Conservation (phyloP, 2,113 vertebrate genomes). For the Lophura nycthemera region DNA sequence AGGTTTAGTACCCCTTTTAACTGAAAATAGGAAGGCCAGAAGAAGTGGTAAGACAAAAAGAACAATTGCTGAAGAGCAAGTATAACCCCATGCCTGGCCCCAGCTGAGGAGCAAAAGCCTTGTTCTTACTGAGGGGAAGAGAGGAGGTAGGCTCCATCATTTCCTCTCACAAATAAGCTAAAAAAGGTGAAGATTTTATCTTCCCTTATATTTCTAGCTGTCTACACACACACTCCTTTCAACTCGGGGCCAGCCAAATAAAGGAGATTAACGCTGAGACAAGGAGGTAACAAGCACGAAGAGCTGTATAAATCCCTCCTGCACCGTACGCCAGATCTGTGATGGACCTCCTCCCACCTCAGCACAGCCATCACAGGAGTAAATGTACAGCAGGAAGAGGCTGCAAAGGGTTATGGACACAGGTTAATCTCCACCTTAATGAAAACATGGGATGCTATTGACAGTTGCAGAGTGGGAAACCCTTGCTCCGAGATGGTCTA, state of each 20-base stretch:
- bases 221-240: background rate
- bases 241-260: slow-evolving; percentile 39
- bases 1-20: background rate
- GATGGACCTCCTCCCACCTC: background rate
- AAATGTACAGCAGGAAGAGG: background rate
- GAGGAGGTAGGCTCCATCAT: background rate
- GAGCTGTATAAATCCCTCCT: background rate
- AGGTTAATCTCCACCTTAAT: slow-evolving; percentile 24
- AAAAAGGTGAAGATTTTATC: background rate
- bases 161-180: background rate
- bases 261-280: slow-evolving; percentile 19
- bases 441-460: background rate
- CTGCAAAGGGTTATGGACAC: slow-evolving; percentile 69
- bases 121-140: background rate
- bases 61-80: background rate
- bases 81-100: background rate
- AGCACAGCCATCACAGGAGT: background rate
- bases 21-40: background rate
- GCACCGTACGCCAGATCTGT: background rate
- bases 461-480: slow-evolving; percentile 29
- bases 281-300: background rate
- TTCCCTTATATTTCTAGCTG: background rate
- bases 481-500: slow-evolving; percentile 73
- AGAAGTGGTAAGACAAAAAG: background rate
- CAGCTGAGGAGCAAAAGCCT: background rate